These are phyloP conservation scores for Eolophus roseicapilla DNA, from an alignment of 2,113 vertebrate genomes.

Conservation along the genomic window DNA sequence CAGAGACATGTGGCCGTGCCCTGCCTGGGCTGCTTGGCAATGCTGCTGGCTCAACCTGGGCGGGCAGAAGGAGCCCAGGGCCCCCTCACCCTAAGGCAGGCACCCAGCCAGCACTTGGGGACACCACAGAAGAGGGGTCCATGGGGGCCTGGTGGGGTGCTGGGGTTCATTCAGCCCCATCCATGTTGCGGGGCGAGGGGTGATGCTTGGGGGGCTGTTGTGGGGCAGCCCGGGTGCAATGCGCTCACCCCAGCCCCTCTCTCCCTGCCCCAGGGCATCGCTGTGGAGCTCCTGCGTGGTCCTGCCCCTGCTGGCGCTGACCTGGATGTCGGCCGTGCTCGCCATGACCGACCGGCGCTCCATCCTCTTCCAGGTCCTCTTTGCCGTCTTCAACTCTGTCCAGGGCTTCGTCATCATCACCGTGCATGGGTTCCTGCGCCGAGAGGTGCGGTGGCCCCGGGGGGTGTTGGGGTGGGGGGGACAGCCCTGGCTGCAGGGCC, in stretches of 20 bases:
- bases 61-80: not conserved
- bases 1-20: not conserved
- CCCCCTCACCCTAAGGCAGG: not conserved
- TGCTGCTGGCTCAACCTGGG: not conserved
- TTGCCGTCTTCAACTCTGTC: constrained; percentile 93
- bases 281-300: constrained; percentile 91
- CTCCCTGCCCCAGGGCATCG: constrained; percentile 79
- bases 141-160: not conserved
- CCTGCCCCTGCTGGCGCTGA: constrained; percentile 94
- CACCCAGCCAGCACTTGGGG: not conserved
- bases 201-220: not conserved
- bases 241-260: constrained; percentile 21
- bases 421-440: constrained; percentile 93
- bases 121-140: not conserved
- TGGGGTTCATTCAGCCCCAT: not conserved
- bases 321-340: constrained; percentile 98
- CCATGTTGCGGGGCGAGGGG: not conserved
- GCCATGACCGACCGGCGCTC: constrained; percentile 98
- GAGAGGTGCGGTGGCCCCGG: constrained; percentile 83
- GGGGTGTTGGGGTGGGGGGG: not conserved
- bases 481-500: not conserved
- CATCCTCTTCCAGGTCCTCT: constrained; percentile 93
- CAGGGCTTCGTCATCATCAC: constrained; percentile 98
- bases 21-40: not conserved
- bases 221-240: fast-evolving